Evolutionary conservation across 2,888 invertebrate species (phyloP), one percentile per base, ranked within the genome.

Genomic region (Dinocampus coccinellae): DNA sequence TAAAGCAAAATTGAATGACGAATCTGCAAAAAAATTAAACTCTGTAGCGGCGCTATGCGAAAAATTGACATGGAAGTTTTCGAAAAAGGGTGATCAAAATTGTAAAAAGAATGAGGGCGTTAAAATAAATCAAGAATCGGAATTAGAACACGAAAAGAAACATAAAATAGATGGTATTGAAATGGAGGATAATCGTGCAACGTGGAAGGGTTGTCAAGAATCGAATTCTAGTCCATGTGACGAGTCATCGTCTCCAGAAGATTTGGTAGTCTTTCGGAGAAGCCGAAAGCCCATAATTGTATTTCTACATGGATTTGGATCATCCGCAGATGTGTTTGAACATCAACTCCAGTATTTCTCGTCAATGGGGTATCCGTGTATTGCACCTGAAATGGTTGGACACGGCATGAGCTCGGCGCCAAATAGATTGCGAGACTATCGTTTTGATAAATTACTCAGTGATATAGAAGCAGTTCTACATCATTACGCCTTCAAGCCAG

Each of bases 281-380:
- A 82, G 79, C 47, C 78, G 81, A 76, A 90, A 90, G 83, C 91
- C 91, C 0, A 82, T 89, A 53, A 85, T 93, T 67, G 90, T 92
- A 73, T 90, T 93, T 78, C 87, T 93, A 29, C 93, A 93, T 85
- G 92, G 93, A 10, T 92, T 92, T 73, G 92, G 92, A 3, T 91
- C 91, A 4, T 91, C 91, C 7, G 90, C 92, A 42, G 91, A 92
- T 76, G 87, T 91, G 34, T 93, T 93, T 90, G 89, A 89, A 76
- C 85, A 89, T 70, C 90, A 92, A 81, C 88, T 92, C 39, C 87
- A 89, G 52, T 91, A 90, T 82, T 90, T 93, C 79, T 87, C 90
- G 3, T 84, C 84, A 60, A 87, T 88, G 75, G 92, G 92, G 0
- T 91, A 90, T 83, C 92, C 92, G 79, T 89, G 92, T 69, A 88